Conservation (phyloP, 1,140 invertebrate genomes). For the Bicyclus anynana region DNA sequence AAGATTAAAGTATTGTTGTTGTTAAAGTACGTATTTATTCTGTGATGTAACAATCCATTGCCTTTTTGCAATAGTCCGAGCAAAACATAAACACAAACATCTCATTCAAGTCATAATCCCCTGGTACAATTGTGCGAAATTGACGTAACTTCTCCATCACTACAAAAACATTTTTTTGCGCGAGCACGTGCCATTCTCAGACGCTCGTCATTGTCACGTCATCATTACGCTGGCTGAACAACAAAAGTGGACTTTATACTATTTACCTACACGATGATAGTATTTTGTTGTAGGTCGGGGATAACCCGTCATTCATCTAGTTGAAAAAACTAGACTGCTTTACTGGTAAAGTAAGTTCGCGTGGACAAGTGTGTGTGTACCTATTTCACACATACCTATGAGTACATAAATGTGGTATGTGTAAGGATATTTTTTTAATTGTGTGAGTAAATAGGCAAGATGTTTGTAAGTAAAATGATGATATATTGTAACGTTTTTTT, state of each 20-base stretch:
- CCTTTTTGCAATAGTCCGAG: neutral
- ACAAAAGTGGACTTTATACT: conserved; percentile 47
- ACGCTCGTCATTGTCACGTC: conserved; percentile 57
- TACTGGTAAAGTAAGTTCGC: conserved; percentile 33
- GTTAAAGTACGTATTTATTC: too few species aligned
- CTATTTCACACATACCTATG: neutral
- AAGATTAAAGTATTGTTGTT: too few species aligned
- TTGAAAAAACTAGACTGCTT: conserved; percentile 36
- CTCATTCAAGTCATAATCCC: conserved; percentile 41
- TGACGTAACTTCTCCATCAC: conserved; percentile 57
- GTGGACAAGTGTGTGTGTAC: neutral
- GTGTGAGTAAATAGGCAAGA: too few species aligned
- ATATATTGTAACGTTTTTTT: neutral
- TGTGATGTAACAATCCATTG: too few species aligned
- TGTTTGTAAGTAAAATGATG: too few species aligned
- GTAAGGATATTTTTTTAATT: too few species aligned
- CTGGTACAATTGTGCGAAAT: conserved; percentile 74
- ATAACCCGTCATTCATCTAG: conserved; percentile 50
- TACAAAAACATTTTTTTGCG: conserved; percentile 40
- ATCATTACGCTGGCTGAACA: conserved; percentile 56
- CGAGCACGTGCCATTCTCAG: conserved; percentile 44
- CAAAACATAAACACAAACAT: conserved; percentile 30
- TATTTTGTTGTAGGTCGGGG: conserved; percentile 60
- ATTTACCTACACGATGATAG: conserved; percentile 44
- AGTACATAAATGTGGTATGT: too few species aligned